phyloP scores from a whole-genome alignment of 2,797 vertebrate species.

The Betta splendens region DNA sequence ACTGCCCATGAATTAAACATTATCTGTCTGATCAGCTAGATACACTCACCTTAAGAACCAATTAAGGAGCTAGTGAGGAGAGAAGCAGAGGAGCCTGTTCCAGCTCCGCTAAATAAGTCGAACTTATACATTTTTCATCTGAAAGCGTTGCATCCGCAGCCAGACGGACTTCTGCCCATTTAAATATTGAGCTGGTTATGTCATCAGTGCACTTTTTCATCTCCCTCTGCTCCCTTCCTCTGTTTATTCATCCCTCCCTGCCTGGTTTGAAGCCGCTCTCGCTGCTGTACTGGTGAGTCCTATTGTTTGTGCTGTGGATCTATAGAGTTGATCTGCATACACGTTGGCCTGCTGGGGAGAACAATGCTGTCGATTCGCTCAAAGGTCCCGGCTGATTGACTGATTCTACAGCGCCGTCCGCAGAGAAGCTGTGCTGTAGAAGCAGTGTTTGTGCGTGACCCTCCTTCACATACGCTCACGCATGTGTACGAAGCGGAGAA shows the following conservation, averaged over 20 bases:
- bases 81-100: conserved; percentile 4
- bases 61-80: conserved; percentile 10
- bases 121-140: conserved; percentile 29
- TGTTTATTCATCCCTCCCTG: conserved; percentile 1
- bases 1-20: conserved; percentile 42
- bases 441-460: no score
- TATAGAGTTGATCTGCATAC: not conserved
- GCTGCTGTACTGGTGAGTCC: not conserved
- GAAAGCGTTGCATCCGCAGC: conserved; percentile 13
- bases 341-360: not conserved
- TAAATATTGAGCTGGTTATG: conserved; percentile 44
- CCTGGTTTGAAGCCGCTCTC: not conserved
- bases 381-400: not conserved
- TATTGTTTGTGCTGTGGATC: conserved; percentile 3
- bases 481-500: not conserved
- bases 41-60: conserved; percentile 31
- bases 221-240: conserved; percentile 5
- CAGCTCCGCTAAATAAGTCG: not conserved
- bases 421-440: no score
- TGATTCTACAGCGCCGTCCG: no score
- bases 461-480: no score
- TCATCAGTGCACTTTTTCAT: conserved; percentile 17
- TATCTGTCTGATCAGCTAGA: conserved; percentile 21
- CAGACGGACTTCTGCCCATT: conserved; percentile 29
- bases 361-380: not conserved